Conservation (phyloP, 2,113 vertebrate species). For the Gallinago jamesoni region DNA sequence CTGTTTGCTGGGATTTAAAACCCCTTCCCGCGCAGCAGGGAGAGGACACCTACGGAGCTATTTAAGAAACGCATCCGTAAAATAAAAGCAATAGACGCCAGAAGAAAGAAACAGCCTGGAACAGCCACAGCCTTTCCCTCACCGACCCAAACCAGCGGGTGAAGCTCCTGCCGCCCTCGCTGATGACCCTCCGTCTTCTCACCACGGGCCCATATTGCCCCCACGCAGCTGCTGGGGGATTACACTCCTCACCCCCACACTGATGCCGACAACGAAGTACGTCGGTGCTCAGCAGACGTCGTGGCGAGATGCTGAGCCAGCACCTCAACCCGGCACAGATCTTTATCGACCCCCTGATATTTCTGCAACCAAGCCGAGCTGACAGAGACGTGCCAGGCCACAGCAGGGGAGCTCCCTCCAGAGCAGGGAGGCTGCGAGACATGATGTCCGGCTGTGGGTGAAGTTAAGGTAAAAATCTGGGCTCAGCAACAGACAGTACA, state of each 20-base stretch:
- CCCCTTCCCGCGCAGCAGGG: accelerated
- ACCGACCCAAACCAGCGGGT: accelerated
- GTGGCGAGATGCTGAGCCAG: accelerated
- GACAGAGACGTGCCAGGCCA: accelerated
- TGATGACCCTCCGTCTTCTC: accelerated
- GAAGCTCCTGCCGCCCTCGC: accelerated
- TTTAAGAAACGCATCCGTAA: accelerated
- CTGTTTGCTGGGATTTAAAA: not conserved
- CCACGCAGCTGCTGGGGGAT: not conserved
- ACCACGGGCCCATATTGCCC: accelerated
- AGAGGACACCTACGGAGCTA: not conserved
- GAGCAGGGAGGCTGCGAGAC: accelerated
- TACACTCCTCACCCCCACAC: accelerated
- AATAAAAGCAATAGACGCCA: not conserved
- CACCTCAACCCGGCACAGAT: not conserved
- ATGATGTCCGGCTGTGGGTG: accelerated
- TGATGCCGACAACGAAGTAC: accelerated
- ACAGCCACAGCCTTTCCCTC: not conserved
- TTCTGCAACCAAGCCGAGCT: not conserved
- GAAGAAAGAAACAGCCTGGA: not conserved
- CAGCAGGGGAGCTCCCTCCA: not conserved
- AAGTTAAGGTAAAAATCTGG: not conserved
- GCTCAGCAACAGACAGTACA: not conserved
- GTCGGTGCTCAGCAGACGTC: not conserved
- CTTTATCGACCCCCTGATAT: not conserved